Conservation (phyloP, 2,797 vertebrate species). For the Crocodylus rhombifer region DNA sequence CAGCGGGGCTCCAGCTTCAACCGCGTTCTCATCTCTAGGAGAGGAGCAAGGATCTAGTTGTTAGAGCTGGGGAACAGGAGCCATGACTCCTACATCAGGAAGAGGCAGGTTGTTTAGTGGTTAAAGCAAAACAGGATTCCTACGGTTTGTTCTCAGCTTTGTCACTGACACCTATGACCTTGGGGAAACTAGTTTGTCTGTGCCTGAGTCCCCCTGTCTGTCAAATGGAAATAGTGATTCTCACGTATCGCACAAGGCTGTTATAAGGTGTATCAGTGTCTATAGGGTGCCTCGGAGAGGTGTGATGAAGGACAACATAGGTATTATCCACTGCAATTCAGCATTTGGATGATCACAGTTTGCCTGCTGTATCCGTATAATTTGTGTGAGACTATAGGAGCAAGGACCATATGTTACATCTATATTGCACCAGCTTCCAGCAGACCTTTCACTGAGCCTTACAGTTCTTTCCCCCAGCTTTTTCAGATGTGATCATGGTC, state of each 20-base stretch:
- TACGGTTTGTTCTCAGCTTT: neutral
- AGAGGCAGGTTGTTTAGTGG: neutral
- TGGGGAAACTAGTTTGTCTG: rapidly evolving
- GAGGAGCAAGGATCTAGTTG: neutral
- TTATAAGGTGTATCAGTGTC: neutral
- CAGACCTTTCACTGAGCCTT: neutral
- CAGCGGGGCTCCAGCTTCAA: neutral
- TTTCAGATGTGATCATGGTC: neutral
- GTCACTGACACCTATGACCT: neutral
- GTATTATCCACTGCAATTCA: rapidly evolving
- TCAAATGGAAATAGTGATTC: neutral
- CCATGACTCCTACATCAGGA: neutral
- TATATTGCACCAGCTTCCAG: neutral
- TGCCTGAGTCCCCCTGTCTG: rapidly evolving
- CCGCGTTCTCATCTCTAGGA: neutral
- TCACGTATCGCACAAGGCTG: rapidly evolving
- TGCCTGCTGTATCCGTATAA: neutral
- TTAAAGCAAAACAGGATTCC: neutral
- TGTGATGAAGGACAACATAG: neutral
- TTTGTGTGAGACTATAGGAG: neutral
- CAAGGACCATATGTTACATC: neutral
- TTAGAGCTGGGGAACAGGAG: neutral
- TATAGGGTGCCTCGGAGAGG: neutral
- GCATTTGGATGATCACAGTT: neutral
- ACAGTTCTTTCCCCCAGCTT: neutral